Base-by-base conservation (phyloP, 2,888 invertebrate species). In the Epsilonema sp. region DNA sequence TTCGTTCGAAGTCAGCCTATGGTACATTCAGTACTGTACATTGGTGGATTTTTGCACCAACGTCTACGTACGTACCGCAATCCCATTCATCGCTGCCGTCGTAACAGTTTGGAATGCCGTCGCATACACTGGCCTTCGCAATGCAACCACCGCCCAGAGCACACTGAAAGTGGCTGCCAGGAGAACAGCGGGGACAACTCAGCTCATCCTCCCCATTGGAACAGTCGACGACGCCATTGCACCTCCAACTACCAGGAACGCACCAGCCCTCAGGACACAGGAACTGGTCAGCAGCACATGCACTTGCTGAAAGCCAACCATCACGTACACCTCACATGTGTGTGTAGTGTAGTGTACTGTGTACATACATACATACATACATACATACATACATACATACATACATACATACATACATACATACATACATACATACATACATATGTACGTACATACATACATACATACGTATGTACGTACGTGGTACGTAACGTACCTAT, bases 11-110 rank as follows among this genome's bases (percentile, higher is more conserved):
- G n/a, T n/a, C n/a, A n/a, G n/a, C n/a, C n/a, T n/a, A n/a, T n/a
- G n/a, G n/a, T n/a, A n/a, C n/a, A n/a, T n/a, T n/a, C n/a, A n/a
- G n/a, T n/a, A n/a, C n/a, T n/a, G n/a, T n/a, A n/a, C n/a, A n/a
- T n/a, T n/a, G n/a, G n/a, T n/a, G n/a, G n/a, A n/a, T n/a, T n/a
- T n/a, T n/a, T n/a, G n/a, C n/a, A n/a, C n/a, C n/a, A n/a, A n/a
- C n/a, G n/a, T n/a, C n/a, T n/a, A n/a, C n/a, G 16, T 24, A 42
- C 42, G 13, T 38, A 50, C 50, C 44, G 54, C 77, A 77, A 44
- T 70, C 65, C 74, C 75, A 76, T 63, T 77, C 76, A 56, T 77
- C 77, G 1, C 75, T 76, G 49, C 66, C 66, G 58, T 77, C 77
- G 0, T 74, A 69, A 55, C 77, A 77, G 52, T 77, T 71, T 25